These are phyloP conservation scores for Rugalucina vietnamica DNA, from an alignment of 2,888 invertebrate genomes.

Conservation along the genomic window DNA sequence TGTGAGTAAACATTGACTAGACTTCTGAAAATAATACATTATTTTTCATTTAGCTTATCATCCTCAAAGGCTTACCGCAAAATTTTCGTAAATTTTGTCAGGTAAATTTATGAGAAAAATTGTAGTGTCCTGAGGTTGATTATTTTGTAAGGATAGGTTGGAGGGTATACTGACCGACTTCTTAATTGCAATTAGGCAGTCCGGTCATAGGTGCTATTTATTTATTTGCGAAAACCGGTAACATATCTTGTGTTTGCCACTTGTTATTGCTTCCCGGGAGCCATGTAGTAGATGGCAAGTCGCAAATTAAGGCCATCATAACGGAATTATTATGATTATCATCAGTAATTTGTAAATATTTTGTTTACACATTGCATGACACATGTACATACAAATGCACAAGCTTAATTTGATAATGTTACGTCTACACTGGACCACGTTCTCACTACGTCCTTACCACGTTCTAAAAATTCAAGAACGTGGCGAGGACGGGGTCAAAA, in stretches of 20 bases:
- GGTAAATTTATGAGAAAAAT: not conserved
- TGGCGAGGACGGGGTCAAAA: no score
- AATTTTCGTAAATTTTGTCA: not conserved
- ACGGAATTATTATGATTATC: slow-evolving; percentile 1
- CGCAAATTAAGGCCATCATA: not conserved
- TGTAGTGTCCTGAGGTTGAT: not conserved
- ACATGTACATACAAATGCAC: not conserved
- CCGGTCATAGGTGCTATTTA: slow-evolving; percentile 18
- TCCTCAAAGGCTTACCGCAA: not conserved
- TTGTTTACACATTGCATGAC: slow-evolving; percentile 4
- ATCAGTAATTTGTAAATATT: not conserved
- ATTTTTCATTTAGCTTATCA: slow-evolving; percentile 25
- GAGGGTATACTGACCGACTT: slow-evolving; percentile 32
- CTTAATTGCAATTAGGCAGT: slow-evolving; percentile 61
- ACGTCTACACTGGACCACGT: no score
- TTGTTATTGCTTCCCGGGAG: not conserved
- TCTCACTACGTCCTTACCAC: no score
- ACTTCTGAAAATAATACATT: slow-evolving; percentile 7
- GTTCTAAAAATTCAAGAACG: no score
- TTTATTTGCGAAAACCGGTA: not conserved
- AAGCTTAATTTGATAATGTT: not conserved
- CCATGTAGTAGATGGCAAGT: not conserved
- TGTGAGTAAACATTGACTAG: slow-evolving; percentile 15
- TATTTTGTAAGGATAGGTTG: slow-evolving; percentile 8
- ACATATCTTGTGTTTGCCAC: slow-evolving; percentile 4